These are phyloP conservation scores for Propithecus deckenii DNA, from an alignment of 2,797 vertebrate genomes.

Conservation along the genomic window DNA sequence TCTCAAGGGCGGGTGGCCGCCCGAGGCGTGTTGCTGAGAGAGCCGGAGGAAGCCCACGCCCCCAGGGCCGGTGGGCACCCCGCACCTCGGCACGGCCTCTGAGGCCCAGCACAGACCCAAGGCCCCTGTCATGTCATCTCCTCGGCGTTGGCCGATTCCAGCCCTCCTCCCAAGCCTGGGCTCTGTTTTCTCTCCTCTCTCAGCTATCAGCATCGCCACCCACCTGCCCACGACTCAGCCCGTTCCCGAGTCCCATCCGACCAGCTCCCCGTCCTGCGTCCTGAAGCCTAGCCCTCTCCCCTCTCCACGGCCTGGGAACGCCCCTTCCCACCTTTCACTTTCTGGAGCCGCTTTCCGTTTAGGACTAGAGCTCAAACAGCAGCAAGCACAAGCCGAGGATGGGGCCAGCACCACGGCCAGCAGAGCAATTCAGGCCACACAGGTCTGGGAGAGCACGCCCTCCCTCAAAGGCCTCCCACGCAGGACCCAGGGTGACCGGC, in stretches of 20 bases:
- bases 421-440: neutral
- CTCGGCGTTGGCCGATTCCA: neutral
- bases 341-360: neutral
- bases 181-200: neutral
- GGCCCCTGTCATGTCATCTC: neutral
- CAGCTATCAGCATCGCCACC: neutral
- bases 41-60: neutral
- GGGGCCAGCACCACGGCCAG: rapidly evolving
- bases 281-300: neutral
- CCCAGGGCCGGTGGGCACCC: neutral
- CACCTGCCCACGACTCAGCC: too few relatives aligned
- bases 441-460: neutral
- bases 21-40: neutral
- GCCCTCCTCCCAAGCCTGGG: neutral
- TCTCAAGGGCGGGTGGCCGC: neutral
- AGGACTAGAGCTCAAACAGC: neutral
- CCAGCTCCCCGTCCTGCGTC: neutral
- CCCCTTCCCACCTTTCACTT: neutral
- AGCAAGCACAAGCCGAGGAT: neutral
- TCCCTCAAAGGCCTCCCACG: neutral
- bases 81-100: neutral
- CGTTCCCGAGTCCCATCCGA: neutral
- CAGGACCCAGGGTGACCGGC: neutral
- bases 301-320: neutral
- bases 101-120: too few relatives aligned